phyloP scores from a whole-genome alignment of 2,888 invertebrate genomes.

The Homarus gammarus region DNA sequence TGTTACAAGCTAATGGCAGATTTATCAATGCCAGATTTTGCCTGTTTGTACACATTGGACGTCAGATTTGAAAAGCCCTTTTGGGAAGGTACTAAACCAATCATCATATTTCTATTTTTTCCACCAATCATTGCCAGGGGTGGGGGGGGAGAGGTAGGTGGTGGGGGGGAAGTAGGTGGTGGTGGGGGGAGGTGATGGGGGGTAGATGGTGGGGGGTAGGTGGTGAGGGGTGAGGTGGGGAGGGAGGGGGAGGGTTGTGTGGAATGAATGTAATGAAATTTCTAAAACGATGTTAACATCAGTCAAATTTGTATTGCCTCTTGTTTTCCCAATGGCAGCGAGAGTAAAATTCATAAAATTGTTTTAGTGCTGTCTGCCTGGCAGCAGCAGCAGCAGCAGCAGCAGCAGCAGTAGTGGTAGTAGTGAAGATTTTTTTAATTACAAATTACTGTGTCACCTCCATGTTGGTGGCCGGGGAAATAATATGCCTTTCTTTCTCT shows the following conservation, averaged over 20 bases:
- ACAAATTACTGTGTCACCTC: slow-evolving; percentile 2
- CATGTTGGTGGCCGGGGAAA: not conserved
- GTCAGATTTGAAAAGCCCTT: not conserved
- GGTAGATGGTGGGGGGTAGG: too few species aligned
- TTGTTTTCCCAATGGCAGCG: not conserved
- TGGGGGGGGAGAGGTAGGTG: too few species aligned
- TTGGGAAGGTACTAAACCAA: not conserved
- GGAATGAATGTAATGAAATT: slow-evolving; percentile 25
- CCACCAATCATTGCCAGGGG: not conserved
- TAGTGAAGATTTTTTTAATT: slow-evolving; percentile 1
- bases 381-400: not conserved
- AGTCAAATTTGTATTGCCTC: not conserved
- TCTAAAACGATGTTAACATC: slow-evolving; percentile 3
- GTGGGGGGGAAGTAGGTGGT: too few species aligned
- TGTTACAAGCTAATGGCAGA: not conserved
- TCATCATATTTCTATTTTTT: not conserved
- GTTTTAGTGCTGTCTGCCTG: not conserved
- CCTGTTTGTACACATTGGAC: not conserved
- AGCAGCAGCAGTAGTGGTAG: too few species aligned
- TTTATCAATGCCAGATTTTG: not conserved
- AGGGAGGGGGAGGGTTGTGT: too few species aligned
- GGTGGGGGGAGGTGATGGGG: too few species aligned
- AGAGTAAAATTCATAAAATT: not conserved
- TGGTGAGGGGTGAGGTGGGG: too few species aligned
- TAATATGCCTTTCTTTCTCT: not conserved